Conservation (phyloP, 2,797 vertebrate genomes). For the Tarsius wallacei region DNA sequence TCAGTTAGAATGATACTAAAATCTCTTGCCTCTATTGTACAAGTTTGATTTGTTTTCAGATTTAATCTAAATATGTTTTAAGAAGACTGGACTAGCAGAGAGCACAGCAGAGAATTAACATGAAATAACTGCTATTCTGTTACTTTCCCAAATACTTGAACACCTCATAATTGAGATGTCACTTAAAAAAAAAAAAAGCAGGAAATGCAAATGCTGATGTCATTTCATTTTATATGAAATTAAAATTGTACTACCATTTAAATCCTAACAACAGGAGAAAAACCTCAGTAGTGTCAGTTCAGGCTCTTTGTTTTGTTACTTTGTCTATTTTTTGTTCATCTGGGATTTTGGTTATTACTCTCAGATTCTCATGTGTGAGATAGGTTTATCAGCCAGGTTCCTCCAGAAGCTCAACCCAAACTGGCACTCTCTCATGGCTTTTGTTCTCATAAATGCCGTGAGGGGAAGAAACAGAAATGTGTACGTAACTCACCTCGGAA, state of each 20-base stretch:
- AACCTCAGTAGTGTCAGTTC: neutral
- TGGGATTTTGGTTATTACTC: neutral
- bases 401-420: neutral
- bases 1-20: neutral
- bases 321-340: slow-evolving; percentile 27
- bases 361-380: neutral
- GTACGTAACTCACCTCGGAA: slow-evolving; percentile 94
- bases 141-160: neutral
- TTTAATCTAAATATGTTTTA: neutral
- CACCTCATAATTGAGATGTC: neutral
- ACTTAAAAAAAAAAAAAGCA: slow-evolving; percentile 13
- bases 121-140: neutral
- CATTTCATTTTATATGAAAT: neutral
- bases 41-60: neutral
- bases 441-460: neutral
- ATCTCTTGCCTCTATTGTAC: neutral
- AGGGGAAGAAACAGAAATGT: neutral
- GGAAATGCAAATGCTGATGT: neutral
- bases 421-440: neutral
- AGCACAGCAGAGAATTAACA: neutral
- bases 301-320: neutral
- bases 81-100: neutral
- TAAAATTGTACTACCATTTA: slow-evolving; percentile 7
- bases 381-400: neutral
- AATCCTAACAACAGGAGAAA: neutral